Base-by-base conservation (phyloP, 2,797 vertebrate genomes). In the Chromobotia macracanthus region DNA sequence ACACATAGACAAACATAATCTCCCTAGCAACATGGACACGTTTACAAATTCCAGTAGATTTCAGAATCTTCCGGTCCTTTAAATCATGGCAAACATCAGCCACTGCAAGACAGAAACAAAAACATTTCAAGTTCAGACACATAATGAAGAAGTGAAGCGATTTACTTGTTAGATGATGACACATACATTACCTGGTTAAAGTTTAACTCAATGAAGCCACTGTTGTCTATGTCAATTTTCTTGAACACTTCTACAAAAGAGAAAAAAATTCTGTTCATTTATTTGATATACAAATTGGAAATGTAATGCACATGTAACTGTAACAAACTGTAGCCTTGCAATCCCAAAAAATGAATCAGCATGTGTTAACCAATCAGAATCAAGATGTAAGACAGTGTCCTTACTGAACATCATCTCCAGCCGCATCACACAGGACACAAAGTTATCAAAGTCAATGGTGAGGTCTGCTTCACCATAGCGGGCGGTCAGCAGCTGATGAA, bases 391-490 rank as follows among this genome's bases (percentile, higher is more conserved):
- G 8, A 63, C 35, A 63, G 61, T 44, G 69, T 50, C 19, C 93
- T 94, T 89, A 95, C 93, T 93, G 88, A 95, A 94, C 50, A 95
- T 86, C 16, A 77, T 89, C 87, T 95, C 94, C 86, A 95, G 77
- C 28, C 86, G 87, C 76, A 93, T 89, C 88, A 94, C 80, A 48
- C 92, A 94, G 65, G 90, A 84, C 66, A 94, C 83, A 0, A 95
- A 95, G 83, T 90, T 85, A 0, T 95, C 90, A 0, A 95, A 95
- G 78, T 92, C 86, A 0, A 95, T 78, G 75, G 85, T 81, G 71
- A 93, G 81, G 13, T 88, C 86, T 73, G 83, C 74, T 70, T 88
- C 80, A 0, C 88, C 87, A 0, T 93, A 94, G 31, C 89, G 85
- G 0, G 15, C 0, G 18, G 88, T 79, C 0, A 95, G 85, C 72